Percentiles rank a stretch among this genome's conserved stretches.
These are phyloP conservation scores for Phallusia fumigata DNA, from an alignment of 23 tunicate species.

Conservation along the genomic window DNA sequence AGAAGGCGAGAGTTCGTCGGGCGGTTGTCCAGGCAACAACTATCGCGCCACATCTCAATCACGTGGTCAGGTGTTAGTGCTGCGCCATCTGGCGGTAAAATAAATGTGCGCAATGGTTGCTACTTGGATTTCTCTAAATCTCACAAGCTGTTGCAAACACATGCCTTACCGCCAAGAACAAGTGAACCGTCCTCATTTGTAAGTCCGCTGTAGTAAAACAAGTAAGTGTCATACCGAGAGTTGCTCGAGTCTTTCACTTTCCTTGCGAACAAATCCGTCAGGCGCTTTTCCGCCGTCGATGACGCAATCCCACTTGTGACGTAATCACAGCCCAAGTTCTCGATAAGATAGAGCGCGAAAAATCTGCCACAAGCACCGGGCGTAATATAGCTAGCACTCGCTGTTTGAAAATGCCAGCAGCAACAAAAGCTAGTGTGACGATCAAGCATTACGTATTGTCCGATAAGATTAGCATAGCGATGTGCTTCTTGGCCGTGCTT, in stretches of 20 bases:
- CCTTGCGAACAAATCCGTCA: constrained; percentile 38
- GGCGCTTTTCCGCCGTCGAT: constrained; percentile 33
- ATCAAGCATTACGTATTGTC: neutral
- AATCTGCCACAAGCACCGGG: constrained; percentile 39
- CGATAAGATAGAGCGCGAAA: constrained; percentile 51
- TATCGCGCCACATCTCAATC: constrained; percentile 50
- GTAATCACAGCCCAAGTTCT: constrained; percentile 62
- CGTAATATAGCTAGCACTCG: too few species aligned
- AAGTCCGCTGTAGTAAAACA: constrained; percentile 60
- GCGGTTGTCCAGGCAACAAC: constrained; percentile 28
- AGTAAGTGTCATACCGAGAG: constrained; percentile 44
- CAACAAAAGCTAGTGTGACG: neutral
- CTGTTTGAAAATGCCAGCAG: neutral
- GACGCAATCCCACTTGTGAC: constrained; percentile 35
- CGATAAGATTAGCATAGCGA: neutral
- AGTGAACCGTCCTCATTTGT: constrained; percentile 52
- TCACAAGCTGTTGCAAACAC: neutral
- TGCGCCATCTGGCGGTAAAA: constrained; percentile 28
- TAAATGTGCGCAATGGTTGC: neutral
- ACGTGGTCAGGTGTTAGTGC: constrained; percentile 51
- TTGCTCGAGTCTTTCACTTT: constrained; percentile 31
- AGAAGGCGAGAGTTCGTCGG: constrained; percentile 36
- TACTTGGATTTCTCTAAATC: neutral
- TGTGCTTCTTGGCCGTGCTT: too few species aligned
- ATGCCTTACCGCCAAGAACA: constrained; percentile 39